Evolutionary conservation across 2,888 invertebrate genomes (phyloP), one percentile per base, ranked within the genome.

Genomic region (Sepioteuthis lessoniana): DNA sequence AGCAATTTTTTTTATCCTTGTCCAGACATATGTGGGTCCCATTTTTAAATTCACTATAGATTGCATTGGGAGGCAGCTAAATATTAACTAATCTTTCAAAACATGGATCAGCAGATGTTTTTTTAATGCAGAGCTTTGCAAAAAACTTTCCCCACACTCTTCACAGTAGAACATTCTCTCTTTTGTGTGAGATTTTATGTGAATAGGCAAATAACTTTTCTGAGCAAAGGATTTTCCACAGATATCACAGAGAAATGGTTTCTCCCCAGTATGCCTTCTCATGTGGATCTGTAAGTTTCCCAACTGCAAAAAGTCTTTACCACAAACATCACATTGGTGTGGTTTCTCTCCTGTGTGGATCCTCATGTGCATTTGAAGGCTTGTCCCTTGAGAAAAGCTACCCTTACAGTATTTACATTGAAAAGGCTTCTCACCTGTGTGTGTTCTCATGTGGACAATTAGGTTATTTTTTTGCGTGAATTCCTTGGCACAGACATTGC

Each of bases 271-370:
- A 46, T 93, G 93, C 21, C n/a, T 47, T 93, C 93, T 93, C 37
- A 93, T 93, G 31, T 93, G 93, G 35, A 46, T 38, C 28, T 93
- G 35, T 19, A 93, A 46, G 28, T 93, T 93, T 38, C 47, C 93
- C n/a, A n/a, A 31, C n/a, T 46, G 37, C n/a, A n/a, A 21, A 93
- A 93, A 93, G n/a, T 37, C 37, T 31, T 93, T 93, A 0, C 47
- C 46, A 47, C 93, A 93, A 93, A 38, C 35, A 46, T 46, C 47
- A 93, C 93, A 93, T n/a, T 37, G n/a, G 31, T 93, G 42, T 31
- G 93, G 93, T 93, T 93, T 93, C n/a, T 93, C 93, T 46, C 93
- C 93, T 37, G 93, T 93, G 42, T 93, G 93, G 42, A 46, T 93
- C 31, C 93, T 42, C 42, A 93, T 46, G 93, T 93, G 93, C 42